Evolutionary conservation across 64 coral and sea anemone species (phyloP).

Genomic region (Dendrophyllia cribrosa): DNA sequence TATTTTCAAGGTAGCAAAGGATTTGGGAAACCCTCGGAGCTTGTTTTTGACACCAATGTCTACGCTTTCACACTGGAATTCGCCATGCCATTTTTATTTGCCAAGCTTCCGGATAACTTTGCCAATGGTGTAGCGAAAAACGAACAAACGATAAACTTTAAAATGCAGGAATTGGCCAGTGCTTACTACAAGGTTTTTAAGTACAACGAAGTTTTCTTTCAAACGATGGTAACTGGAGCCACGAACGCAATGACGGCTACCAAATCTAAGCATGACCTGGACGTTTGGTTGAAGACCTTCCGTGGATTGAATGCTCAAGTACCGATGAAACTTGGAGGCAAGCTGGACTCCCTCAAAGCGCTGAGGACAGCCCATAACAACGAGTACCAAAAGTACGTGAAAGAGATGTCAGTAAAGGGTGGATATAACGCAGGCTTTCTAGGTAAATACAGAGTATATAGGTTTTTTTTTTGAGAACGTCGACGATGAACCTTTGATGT

Average conservation of each 20-base stretch:
- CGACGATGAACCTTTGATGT: neutral
- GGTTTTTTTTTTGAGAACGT: neutral
- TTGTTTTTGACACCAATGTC: conserved; percentile 74
- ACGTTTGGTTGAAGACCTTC: conserved; percentile 1
- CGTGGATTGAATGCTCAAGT: neutral
- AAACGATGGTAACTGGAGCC: neutral
- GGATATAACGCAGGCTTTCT: conserved; percentile 20
- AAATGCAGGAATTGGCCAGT: conserved; percentile 65
- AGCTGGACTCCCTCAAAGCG: neutral
- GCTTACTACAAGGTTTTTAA: conserved; percentile 2
- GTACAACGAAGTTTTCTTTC: conserved; percentile 56
- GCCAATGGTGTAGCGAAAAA: neutral
- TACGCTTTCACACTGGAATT: conserved; percentile 42
- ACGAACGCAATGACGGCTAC: neutral
- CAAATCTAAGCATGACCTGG: neutral
- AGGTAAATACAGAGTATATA: conserved; percentile 15
- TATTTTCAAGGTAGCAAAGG: conserved; percentile 46
- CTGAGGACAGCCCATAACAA: conserved; percentile 28
- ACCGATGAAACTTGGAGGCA: neutral
- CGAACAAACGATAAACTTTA: neutral
- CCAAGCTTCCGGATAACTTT: conserved; percentile 24
- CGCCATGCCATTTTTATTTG: conserved; percentile 14
- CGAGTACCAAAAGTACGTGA: neutral
- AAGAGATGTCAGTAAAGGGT: neutral
- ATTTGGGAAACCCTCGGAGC: conserved; percentile 63